These are phyloP conservation scores for Cosmia pyralina DNA, from an alignment of 2,888 invertebrate species.

Conservation along the genomic window DNA sequence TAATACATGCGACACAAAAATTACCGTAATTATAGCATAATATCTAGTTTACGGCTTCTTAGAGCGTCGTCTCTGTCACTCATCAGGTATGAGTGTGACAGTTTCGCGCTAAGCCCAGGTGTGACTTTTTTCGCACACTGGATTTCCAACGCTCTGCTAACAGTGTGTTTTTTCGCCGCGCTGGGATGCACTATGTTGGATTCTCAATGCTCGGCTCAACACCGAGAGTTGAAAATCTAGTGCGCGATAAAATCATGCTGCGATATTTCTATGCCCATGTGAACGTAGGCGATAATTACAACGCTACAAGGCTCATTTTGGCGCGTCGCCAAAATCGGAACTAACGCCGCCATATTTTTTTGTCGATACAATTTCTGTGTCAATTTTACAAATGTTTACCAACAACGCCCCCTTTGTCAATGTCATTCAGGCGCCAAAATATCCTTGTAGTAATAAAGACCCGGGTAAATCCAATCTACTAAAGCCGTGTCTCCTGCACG, in stretches of 20 bases:
- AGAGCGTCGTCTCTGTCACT: background rate
- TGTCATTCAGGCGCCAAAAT: background rate
- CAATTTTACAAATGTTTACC: background rate
- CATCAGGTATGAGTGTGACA: background rate
- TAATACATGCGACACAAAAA: background rate
- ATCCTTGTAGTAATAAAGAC: too few species aligned
- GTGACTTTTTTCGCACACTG: too few species aligned
- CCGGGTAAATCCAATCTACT: too few species aligned
- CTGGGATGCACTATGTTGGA: too few species aligned
- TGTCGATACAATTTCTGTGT: background rate
- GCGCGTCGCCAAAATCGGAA: background rate
- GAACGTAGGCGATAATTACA: background rate
- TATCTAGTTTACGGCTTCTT: background rate
- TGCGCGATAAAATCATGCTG: too few species aligned
- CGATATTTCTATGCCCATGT: too few species aligned
- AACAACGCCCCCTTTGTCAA: background rate
- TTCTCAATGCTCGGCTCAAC: too few species aligned
- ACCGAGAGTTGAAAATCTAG: too few species aligned
- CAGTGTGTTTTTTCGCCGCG: too few species aligned
- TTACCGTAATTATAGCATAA: background rate
- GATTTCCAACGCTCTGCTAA: too few species aligned
- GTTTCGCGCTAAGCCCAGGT: background rate
- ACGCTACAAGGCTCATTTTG: slow-evolving; percentile 2
- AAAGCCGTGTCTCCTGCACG: too few species aligned
- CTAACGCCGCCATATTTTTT: background rate